phyloP scores from a whole-genome alignment of 2,113 vertebrate genomes.

The Erythrolamprus reginae region DNA sequence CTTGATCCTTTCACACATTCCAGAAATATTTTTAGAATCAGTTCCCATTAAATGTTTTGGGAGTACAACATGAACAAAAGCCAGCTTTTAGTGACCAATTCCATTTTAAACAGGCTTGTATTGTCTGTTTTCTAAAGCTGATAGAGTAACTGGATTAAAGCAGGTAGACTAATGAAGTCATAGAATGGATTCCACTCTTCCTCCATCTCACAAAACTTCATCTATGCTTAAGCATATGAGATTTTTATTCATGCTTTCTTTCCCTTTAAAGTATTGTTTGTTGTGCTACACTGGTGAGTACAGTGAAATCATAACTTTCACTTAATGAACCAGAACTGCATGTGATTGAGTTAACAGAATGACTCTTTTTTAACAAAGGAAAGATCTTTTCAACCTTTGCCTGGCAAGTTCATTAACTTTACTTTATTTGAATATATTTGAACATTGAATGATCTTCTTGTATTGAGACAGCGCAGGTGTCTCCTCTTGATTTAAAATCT shows the following conservation, averaged over 20 bases:
- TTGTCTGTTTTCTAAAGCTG: conserved; percentile 29
- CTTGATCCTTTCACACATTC: conserved; percentile 60
- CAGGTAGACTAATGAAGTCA: too few relatives aligned
- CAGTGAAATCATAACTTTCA: conserved; percentile 36
- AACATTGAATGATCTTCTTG: neutral
- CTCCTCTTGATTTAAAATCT: neutral
- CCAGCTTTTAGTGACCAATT: conserved; percentile 58
- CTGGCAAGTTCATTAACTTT: neutral
- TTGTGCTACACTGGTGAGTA: conserved; percentile 30
- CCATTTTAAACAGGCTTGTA: conserved; percentile 53
- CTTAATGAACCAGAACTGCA: conserved; percentile 35
- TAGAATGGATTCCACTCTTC: neutral
- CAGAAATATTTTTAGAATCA: conserved; percentile 60
- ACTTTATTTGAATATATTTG: neutral
- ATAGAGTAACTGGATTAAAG: too few relatives aligned
- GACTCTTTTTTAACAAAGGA: conserved; percentile 8
- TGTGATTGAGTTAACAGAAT: conserved; percentile 20
- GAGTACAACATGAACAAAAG: conserved; percentile 56
- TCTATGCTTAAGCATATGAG: conserved; percentile 50
- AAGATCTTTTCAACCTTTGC: neutral
- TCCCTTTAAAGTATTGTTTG: conserved; percentile 37
- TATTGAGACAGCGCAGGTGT: neutral
- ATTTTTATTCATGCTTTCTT: conserved; percentile 48
- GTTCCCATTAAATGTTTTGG: conserved; percentile 61
- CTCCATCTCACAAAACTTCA: neutral